These are phyloP conservation scores for Colletes gigas DNA, from an alignment of 1,140 invertebrate genomes.

Conservation along the genomic window DNA sequence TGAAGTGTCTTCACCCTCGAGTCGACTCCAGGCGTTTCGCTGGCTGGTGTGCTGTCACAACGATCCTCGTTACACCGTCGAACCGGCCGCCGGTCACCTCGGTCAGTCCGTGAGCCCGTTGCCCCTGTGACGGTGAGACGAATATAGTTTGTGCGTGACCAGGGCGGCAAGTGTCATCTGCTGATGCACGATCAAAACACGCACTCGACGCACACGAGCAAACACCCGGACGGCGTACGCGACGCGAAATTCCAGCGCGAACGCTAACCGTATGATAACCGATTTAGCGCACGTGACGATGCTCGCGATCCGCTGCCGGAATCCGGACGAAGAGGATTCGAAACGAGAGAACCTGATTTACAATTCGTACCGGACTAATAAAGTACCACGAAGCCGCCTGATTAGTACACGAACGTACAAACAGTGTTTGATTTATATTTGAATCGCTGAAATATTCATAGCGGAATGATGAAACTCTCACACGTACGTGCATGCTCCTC, in stretches of 20 bases:
- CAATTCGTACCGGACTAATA: too few species aligned
- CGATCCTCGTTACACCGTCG: slow-evolving; percentile 30
- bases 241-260: slow-evolving; percentile 32
- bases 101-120: slow-evolving; percentile 8
- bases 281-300: slow-evolving; percentile 42
- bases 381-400: too few species aligned
- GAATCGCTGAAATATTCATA: too few species aligned
- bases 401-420: too few species aligned
- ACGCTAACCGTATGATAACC: slow-evolving; percentile 44
- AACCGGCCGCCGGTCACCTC: slow-evolving; percentile 7
- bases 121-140: slow-evolving; percentile 59
- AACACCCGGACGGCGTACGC: not conserved
- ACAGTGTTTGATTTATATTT: too few species aligned
- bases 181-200: slow-evolving; percentile 50
- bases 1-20: slow-evolving; percentile 70
- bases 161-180: slow-evolving; percentile 65
- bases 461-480: too few species aligned
- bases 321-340: not conserved
- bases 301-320: slow-evolving; percentile 7
- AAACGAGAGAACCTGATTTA: not conserved
- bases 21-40: slow-evolving; percentile 26
- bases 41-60: slow-evolving; percentile 20
- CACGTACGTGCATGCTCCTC: too few species aligned
- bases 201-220: not conserved
- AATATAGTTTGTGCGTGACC: slow-evolving; percentile 75